Evolutionary conservation across 35 echinoderm and acorn worm species (phyloP).

Genomic region (Strongylocentrotus purpuratus): DNA sequence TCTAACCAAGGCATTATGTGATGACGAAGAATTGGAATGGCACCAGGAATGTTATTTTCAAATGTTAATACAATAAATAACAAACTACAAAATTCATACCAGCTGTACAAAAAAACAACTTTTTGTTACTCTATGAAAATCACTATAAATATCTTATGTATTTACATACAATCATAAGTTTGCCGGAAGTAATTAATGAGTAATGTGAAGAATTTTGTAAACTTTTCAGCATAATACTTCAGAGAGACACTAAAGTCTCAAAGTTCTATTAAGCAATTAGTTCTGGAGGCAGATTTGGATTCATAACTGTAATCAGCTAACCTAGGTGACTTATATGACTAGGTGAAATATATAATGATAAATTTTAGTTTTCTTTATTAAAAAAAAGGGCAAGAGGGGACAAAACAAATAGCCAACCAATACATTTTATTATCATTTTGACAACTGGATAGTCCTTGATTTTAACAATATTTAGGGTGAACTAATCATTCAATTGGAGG

Average conservation of each 20-base stretch:
- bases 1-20: constrained; percentile 9
- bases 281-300: too few species aligned
- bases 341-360: too few species aligned
- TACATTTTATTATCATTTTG: not conserved
- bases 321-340: too few species aligned
- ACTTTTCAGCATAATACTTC: too few species aligned
- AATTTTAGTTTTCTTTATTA: not conserved
- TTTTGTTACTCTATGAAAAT: not conserved
- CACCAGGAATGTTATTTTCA: constrained; percentile 33
- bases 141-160: not conserved
- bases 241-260: too few species aligned
- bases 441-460: not conserved
- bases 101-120: not conserved
- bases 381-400: constrained; percentile 30
- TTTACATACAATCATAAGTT: not conserved
- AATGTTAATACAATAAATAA: constrained; percentile 29
- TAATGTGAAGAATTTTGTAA: too few species aligned
- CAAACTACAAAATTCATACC: not conserved
- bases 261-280: too few species aligned
- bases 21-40: constrained; percentile 35
- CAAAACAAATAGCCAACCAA: not conserved
- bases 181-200: not conserved
- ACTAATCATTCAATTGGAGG: not conserved
- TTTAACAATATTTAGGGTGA: not conserved
- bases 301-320: too few species aligned